phyloP scores from a whole-genome alignment of 2,888 invertebrate genomes.

The Chydorus sphaericus region DNA sequence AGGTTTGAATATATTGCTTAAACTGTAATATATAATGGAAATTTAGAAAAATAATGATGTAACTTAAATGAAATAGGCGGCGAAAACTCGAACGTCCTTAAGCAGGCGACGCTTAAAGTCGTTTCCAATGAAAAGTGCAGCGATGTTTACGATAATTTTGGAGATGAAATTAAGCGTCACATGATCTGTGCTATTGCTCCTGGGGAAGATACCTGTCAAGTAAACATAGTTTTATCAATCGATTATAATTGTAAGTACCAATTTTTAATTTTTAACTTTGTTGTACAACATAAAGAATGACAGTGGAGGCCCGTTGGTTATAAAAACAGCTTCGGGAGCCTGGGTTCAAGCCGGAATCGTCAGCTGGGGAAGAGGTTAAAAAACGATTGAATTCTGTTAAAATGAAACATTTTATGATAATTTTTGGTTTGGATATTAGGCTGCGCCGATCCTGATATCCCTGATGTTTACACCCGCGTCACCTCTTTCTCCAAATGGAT shows the following conservation, averaged over 20 bases:
- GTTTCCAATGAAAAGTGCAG: slow-evolving; percentile 71
- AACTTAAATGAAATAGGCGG: slow-evolving; percentile 53
- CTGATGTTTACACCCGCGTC: slow-evolving; percentile 76
- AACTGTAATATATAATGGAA: too few species aligned
- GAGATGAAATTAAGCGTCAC: slow-evolving; percentile 73
- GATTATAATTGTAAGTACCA: too few species aligned
- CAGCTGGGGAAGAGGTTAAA: too few species aligned
- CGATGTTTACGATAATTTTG: slow-evolving; percentile 72
- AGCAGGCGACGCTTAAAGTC: slow-evolving; percentile 69
- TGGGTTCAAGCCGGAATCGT: too few species aligned
- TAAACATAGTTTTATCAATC: slow-evolving; percentile 35
- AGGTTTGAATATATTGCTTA: slow-evolving; percentile 36
- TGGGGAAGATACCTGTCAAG: slow-evolving; percentile 75
- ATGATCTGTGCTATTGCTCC: slow-evolving; percentile 77
- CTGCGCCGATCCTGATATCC: slow-evolving; percentile 80
- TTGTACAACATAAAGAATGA: too few species aligned
- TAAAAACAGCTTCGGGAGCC: slow-evolving; percentile 41
- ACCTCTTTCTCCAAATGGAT: slow-evolving; percentile 75
- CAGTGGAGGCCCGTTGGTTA: slow-evolving; percentile 75
- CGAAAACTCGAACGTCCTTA: slow-evolving; percentile 61
- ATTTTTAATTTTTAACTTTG: too few species aligned
- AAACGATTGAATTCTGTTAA: too few species aligned
- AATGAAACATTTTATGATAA: not conserved
- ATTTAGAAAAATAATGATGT: too few species aligned
- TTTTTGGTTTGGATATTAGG: slow-evolving; percentile 31